These are phyloP conservation scores for Phaethon lepturus DNA, from an alignment of 2,113 vertebrate species.

Conservation along the genomic window DNA sequence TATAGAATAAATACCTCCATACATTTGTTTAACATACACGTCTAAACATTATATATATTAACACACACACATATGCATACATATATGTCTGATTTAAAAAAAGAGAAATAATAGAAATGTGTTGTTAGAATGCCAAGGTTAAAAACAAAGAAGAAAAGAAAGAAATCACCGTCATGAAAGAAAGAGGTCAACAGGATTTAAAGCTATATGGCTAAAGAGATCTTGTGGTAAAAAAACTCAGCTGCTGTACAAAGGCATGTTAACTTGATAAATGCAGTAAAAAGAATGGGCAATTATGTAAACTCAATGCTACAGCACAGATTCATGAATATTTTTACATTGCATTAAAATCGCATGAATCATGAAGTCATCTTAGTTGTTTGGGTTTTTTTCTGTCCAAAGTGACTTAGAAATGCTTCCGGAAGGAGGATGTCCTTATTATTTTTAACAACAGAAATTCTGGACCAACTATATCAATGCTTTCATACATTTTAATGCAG, in stretches of 20 bases:
- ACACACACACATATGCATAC: rapidly evolving
- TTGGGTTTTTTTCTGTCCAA: not conserved
- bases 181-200: not conserved
- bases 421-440: not conserved
- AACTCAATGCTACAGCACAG: not conserved
- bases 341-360: not conserved
- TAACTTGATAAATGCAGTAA: not conserved
- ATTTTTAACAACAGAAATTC: not conserved
- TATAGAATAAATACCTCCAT: not conserved
- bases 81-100: not conserved
- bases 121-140: not conserved
- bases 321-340: not conserved
- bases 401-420: not conserved
- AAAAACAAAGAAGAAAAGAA: not conserved
- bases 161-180: not conserved
- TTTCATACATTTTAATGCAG: not conserved
- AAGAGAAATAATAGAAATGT: not conserved
- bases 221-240: not conserved
- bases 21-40: not conserved
- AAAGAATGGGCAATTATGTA: not conserved
- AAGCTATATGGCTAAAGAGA: not conserved
- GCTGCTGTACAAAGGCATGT: not conserved
- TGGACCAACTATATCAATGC: not conserved
- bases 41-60: not conserved
- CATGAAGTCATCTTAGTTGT: not conserved